Conservation (phyloP, 1,140 invertebrate genomes). For the Plodia interpunctella region DNA sequence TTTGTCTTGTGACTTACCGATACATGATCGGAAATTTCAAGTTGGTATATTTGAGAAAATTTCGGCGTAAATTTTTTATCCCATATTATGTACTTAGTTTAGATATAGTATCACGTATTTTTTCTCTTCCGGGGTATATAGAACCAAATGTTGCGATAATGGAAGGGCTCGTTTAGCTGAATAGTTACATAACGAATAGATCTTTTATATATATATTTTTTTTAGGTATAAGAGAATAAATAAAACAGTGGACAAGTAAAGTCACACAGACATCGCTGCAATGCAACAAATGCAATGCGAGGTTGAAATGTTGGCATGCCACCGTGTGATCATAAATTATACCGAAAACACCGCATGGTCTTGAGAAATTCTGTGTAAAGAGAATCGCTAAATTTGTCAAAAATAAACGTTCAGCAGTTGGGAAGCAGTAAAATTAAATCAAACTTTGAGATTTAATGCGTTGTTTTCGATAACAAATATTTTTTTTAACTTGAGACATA, state of each 20-base stretch:
- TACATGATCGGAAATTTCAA: neutral
- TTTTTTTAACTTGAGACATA: no score
- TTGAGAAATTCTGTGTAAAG: constrained; percentile 6
- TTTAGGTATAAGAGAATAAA: no score
- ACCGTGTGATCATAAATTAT: constrained; percentile 8
- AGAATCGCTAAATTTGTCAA: neutral
- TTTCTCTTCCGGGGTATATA: no score
- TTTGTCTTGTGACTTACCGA: neutral
- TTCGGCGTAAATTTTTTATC: no score
- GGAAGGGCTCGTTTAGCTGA: no score
- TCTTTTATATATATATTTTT: no score
- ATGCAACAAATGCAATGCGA: neutral
- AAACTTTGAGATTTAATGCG: neutral
- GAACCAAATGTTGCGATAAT: no score
- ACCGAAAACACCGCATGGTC: neutral
- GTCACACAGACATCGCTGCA: neutral
- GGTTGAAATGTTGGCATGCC: constrained; percentile 9
- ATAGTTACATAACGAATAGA: no score
- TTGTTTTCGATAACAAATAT: no score
- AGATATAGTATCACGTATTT: no score
- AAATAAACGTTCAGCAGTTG: neutral
- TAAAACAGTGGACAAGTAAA: no score
- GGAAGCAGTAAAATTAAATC: neutral
- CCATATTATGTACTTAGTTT: no score
- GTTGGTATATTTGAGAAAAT: neutral